Percentiles rank a stretch among this genome's conserved stretches.
phyloP scores from a whole-genome alignment of 1,140 invertebrate species.

The Lordiphosa collinella region DNA sequence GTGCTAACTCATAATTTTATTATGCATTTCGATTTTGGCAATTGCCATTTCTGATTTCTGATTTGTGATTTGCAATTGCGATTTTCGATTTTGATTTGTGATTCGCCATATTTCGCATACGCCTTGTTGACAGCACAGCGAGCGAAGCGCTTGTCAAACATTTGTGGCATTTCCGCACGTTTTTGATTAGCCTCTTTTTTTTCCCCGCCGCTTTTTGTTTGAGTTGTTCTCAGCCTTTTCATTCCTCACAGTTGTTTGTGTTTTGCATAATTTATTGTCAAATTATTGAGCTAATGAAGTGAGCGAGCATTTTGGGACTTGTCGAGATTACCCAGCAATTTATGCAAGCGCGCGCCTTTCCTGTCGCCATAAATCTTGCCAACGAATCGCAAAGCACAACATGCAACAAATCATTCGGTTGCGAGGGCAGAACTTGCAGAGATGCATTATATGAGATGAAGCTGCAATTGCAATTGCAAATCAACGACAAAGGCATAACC shows the following conservation, averaged over 20 bases:
- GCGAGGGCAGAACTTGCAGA: slow-evolving; percentile 9
- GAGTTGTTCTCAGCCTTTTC: not conserved
- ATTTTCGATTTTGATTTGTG: slow-evolving; percentile 33
- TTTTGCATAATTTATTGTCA: slow-evolving; percentile 62
- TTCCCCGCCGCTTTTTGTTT: slow-evolving; percentile 1
- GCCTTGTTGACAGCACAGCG: slow-evolving; percentile 10
- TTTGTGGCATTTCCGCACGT: slow-evolving; percentile 17
- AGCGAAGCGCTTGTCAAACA: slow-evolving; percentile 10
- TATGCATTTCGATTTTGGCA: slow-evolving; percentile 70
- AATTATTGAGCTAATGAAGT: slow-evolving; percentile 73
- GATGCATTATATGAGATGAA: too few relatives aligned
- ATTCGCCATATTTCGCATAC: slow-evolving; percentile 44
- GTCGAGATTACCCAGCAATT: slow-evolving; percentile 55
- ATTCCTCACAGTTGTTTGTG: not conserved
- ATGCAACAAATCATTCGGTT: slow-evolving; percentile 60
- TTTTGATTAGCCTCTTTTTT: slow-evolving; percentile 10
- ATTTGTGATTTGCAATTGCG: slow-evolving; percentile 29
- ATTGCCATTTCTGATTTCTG: slow-evolving; percentile 53
- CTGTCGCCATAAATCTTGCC: slow-evolving; percentile 58
- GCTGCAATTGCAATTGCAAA: too few relatives aligned
- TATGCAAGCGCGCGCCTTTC: slow-evolving; percentile 53
- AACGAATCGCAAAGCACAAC: slow-evolving; percentile 30
- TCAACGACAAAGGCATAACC: not conserved
- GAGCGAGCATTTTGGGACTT: slow-evolving; percentile 40
- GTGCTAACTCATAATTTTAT: slow-evolving; percentile 44